A percentile compares a stretch with the other conserved stretches of the same genome.
These are phyloP conservation scores for Ochropleura leucogaster DNA, from an alignment of 2,888 invertebrate species.

Conservation along the genomic window DNA sequence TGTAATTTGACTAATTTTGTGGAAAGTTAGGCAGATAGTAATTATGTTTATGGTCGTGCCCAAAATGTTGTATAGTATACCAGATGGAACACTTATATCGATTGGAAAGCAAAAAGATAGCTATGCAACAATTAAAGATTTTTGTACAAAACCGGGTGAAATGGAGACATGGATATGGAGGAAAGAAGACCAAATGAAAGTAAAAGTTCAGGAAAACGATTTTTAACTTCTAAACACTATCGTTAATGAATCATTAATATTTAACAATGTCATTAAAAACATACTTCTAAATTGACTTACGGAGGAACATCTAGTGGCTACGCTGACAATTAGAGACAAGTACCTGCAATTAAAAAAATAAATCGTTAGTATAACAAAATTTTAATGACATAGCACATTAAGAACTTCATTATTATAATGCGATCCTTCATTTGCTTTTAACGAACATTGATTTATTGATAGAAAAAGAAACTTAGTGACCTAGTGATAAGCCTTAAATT, in stretches of 20 bases:
- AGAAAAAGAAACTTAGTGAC: neutral
- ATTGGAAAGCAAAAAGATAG: slow-evolving; percentile 2
- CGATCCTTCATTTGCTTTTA: neutral
- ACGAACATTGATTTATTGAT: neutral
- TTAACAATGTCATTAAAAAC: neutral
- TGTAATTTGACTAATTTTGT: slow-evolving; percentile 58
- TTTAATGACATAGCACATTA: neutral
- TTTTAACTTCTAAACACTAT: neutral
- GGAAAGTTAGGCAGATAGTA: slow-evolving; percentile 51
- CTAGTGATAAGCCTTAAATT: neutral
- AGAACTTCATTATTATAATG: neutral
- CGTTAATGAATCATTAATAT: neutral
- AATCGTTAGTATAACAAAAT: neutral
- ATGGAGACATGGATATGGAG: neutral
- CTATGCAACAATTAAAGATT: neutral
- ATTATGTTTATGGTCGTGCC: slow-evolving; percentile 37
- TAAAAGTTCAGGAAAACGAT: neutral
- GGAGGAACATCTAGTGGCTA: neutral
- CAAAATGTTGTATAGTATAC: slow-evolving; percentile 21
- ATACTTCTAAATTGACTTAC: slow-evolving; percentile 20
- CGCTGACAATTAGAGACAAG: slow-evolving; percentile 23
- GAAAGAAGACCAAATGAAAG: neutral
- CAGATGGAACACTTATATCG: neutral
- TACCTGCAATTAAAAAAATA: slow-evolving; percentile 54
- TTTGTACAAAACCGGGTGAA: neutral